Conservation (phyloP, 1,140 invertebrate genomes). For the Ptiloglossa arizonensis region DNA sequence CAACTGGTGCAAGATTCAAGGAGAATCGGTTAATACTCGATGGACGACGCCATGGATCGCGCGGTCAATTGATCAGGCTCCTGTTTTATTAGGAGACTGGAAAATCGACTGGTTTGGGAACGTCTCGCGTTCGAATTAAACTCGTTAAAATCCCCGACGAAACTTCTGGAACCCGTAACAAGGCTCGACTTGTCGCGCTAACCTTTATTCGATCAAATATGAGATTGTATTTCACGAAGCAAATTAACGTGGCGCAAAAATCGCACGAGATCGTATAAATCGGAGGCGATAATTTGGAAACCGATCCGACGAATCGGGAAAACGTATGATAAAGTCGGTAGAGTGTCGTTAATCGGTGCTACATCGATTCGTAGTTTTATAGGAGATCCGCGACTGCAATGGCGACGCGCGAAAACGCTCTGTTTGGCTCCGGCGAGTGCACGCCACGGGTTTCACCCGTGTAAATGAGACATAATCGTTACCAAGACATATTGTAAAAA, state of each 20-base stretch:
- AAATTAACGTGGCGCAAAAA: slow-evolving; percentile 27
- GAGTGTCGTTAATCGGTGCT: too few species aligned
- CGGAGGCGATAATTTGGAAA: not conserved
- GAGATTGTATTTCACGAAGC: not conserved
- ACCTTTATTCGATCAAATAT: slow-evolving; percentile 57
- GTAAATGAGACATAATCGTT: slow-evolving; percentile 42
- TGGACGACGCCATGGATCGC: slow-evolving; percentile 69
- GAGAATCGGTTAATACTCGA: slow-evolving; percentile 43
- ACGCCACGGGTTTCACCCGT: slow-evolving; percentile 20
- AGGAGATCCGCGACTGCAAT: too few species aligned
- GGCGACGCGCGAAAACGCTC: not conserved
- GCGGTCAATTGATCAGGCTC: too few species aligned
- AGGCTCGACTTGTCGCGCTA: slow-evolving; percentile 30
- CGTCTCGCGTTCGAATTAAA: slow-evolving; percentile 64
- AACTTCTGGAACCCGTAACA: slow-evolving; percentile 44
- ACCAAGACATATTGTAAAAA: slow-evolving; percentile 29
- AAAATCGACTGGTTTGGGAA: slow-evolving; percentile 70
- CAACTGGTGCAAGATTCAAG: slow-evolving; percentile 6
- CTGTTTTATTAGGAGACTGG: slow-evolving; percentile 62
- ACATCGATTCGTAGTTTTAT: too few species aligned
- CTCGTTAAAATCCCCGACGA: slow-evolving; percentile 64
- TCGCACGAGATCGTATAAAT: too few species aligned
- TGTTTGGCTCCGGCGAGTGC: slow-evolving; percentile 3
- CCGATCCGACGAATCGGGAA: too few species aligned
- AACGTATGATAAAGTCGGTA: too few species aligned